Evolutionary conservation across 2,888 invertebrate species (phyloP), one percentile per base, ranked within the genome.

Genomic region (Hyalella azteca): DNA sequence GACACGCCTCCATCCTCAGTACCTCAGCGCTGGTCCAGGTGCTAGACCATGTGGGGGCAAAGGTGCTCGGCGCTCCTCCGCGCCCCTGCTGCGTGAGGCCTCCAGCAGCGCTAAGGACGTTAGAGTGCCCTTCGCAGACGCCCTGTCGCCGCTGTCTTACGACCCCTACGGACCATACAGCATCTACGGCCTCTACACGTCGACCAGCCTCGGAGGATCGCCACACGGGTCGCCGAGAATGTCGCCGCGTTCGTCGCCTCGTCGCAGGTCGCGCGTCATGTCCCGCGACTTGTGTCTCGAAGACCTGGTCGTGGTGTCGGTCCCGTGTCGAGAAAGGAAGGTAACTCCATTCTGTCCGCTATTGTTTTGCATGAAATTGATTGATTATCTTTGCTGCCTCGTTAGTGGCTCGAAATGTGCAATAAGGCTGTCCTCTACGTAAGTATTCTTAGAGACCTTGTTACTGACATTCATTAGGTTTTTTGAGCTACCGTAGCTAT

Each of bases 321-420:
- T 83, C 29, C 82, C 82, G 3, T 83, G 82, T 75, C 77, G 82
- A 40, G 82, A 83, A 45, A 79, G 78, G 13, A 83, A 83, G 82
- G 82, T 83, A 50, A 45, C 79, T 79, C 3, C 19, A n/a, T n/a
- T n/a, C n/a, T n/a, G n/a, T n/a, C n/a, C n/a, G n/a, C n/a, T n/a
- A n/a, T n/a, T n/a, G n/a, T n/a, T n/a, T n/a, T n/a, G n/a, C n/a
- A n/a, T n/a, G n/a, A n/a, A n/a, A n/a, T n/a, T n/a, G n/a, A n/a
- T n/a, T n/a, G n/a, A n/a, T n/a, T n/a, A n/a, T n/a, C n/a, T n/a
- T n/a, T n/a, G n/a, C n/a, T n/a, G n/a, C n/a, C n/a, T n/a, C n/a
- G n/a, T n/a, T n/a, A n/a, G n/a, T n/a, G n/a, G n/a, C n/a, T n/a
- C n/a, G n/a, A n/a, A n/a, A n/a, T n/a, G n/a, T n/a, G n/a, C n/a